Conservation (phyloP, 2,888 invertebrate genomes). For the Deilephila porcellus region DNA sequence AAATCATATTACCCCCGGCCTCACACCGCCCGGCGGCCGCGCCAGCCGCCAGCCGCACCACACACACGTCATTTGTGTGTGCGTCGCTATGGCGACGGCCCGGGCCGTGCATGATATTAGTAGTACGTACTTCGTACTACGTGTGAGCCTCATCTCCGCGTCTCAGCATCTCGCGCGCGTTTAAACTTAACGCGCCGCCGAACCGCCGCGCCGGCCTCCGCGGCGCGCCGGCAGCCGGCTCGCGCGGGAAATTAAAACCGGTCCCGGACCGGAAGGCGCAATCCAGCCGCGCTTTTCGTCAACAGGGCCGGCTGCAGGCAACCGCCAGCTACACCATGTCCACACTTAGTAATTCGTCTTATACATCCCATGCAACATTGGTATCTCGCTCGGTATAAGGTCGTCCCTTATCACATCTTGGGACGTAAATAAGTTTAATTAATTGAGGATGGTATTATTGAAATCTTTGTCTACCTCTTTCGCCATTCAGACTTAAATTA, state of each 20-base stretch:
- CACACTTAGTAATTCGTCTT: background rate
- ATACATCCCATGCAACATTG: background rate
- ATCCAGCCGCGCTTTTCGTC: slow-evolving; percentile 60
- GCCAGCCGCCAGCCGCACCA: slow-evolving; percentile 52
- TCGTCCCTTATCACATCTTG: no score
- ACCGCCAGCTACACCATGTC: background rate
- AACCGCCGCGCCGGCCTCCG: slow-evolving; percentile 54
- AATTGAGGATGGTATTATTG: no score
- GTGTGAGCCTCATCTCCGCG: slow-evolving; percentile 81
- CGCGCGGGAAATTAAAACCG: slow-evolving; percentile 82
- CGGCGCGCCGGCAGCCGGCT: slow-evolving; percentile 61
- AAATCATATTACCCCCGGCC: slow-evolving; percentile 84
- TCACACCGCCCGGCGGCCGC: slow-evolving; percentile 69
- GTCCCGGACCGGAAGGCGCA: slow-evolving; percentile 78
- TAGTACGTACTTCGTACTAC: slow-evolving; percentile 45
- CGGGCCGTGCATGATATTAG: slow-evolving; percentile 86
- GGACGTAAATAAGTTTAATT: no score
- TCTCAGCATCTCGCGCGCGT: slow-evolving; percentile 51
- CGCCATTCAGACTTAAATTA: no score
- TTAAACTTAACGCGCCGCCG: slow-evolving; percentile 77
- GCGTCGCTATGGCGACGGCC: slow-evolving; percentile 88
- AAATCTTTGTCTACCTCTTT: no score
- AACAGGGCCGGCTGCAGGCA: slow-evolving; percentile 16
- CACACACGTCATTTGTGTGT: slow-evolving; percentile 88
- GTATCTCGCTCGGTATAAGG: background rate